These are phyloP conservation scores for Pseudomyrmex flavicornis DNA, from an alignment of 1,140 invertebrate species.

Conservation along the genomic window DNA sequence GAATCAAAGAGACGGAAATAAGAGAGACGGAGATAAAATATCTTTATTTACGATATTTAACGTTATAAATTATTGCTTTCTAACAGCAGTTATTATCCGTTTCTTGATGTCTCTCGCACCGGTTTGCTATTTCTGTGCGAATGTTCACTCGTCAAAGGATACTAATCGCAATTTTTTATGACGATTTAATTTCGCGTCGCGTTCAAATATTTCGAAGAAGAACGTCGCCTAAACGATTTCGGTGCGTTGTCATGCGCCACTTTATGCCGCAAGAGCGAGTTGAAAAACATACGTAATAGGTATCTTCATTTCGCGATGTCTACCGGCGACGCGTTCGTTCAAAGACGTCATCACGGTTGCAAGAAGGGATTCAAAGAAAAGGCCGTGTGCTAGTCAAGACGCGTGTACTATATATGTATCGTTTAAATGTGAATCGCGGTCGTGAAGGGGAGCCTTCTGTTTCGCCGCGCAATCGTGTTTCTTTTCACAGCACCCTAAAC, in stretches of 20 bases:
- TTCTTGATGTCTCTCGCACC: background rate
- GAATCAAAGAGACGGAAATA: background rate
- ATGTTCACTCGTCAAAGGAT: conserved; percentile 4
- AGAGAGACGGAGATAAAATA: background rate
- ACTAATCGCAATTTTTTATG: conserved; percentile 22
- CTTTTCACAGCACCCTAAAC: conserved; percentile 40
- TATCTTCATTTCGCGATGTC: conserved; percentile 29
- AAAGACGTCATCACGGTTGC: conserved; percentile 13
- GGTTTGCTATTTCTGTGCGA: conserved; percentile 11
- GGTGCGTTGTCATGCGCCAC: background rate
- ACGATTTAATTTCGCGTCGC: conserved; percentile 25
- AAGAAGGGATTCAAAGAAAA: conserved; percentile 16
- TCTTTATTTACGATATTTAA: conserved; percentile 21
- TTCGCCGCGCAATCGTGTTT: conserved; percentile 46
- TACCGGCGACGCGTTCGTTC: conserved; percentile 21
- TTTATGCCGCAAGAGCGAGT: background rate
- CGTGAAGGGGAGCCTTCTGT: conserved; percentile 50
- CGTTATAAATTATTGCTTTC: conserved; percentile 35
- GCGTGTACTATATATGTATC: conserved; percentile 9
- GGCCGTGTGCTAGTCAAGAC: background rate
- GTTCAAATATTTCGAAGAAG: background rate
- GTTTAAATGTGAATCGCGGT: conserved; percentile 39
- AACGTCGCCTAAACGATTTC: conserved; percentile 5
- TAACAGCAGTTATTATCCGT: conserved; percentile 20
- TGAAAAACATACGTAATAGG: background rate